Evolutionary conservation across 2,113 vertebrate species (phyloP), one percentile per base, ranked within the genome.

Genomic region (Periophthalmus modestus): DNA sequence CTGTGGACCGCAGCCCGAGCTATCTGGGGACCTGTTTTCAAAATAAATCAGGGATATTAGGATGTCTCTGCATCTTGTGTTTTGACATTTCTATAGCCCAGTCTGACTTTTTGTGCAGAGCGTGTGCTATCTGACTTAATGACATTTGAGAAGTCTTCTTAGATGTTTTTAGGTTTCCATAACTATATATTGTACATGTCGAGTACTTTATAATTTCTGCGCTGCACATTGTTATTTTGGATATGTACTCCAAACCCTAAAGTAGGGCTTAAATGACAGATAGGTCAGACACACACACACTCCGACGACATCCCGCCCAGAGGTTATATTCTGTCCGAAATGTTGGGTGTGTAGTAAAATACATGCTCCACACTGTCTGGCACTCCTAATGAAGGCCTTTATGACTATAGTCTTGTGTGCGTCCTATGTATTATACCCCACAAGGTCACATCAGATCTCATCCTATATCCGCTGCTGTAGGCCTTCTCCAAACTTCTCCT

Each of bases 301-400:
- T 81, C 80, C 77, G 84, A 80, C 83, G 80, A 91, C 92, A 93
- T 93, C 90, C 92, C 91, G 89, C 92, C 90, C 93, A 92, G 88
- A 92, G 88, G 86, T 93, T 94, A 92, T 93, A 93, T 94, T 93
- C 92, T 93, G 88, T 91, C 90, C 74, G 92, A 94, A 94, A 93
- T 94, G 92, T 92, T 93, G 93, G 93, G 91, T 94, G 93, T 93
- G 91, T 90, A 92, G 91, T 89, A 94, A 94, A 94, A 90, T 93
- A 93, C 91, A 93, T 91, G 89, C 85, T 92, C 92, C 90, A 91
- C 88, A 90, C 91, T 92, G 93, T 94, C 94, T 94, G 91, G 89
- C 88, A 83, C 82, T 86, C 74, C 89, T 93, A 94, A 94, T 94
- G 94, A 94, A 89, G 89, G 91, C 89, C 87, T 94, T 89, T 85